Evolutionary conservation across 1,140 invertebrate species (phyloP), one percentile per base, ranked within the genome.

Genomic region (Drosophila athabasca): DNA sequence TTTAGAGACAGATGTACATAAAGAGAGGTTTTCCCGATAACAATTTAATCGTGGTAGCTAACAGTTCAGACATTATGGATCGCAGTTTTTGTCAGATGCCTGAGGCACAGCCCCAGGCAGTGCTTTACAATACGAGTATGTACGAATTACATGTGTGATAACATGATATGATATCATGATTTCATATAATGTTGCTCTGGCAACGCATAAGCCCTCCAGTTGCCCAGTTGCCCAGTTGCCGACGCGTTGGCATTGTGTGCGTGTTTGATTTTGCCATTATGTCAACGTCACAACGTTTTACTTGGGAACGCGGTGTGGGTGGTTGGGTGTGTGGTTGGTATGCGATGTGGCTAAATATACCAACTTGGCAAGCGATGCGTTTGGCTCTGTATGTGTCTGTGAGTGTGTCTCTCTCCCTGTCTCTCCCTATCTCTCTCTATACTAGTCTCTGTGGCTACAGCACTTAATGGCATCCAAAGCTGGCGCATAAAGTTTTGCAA

Each of bases 401-500:
- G 17, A 19, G 17, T 26, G 24, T 26, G 24, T 26, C 24, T 26
- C 24, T 5, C 24, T 4, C 24, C 24, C 9, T 3, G 31, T 13
- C 52, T n/a, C 64, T 39, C 17, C 17, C 17, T 1, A 0, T 19
- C 17, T 19, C 29, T 19, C 51, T 13, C n/a, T 19, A 8, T 52
- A 1, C 26, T 9, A 31, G 31, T 13, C 52, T n/a, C 52, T 39
- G 62, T 50, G 62, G 53, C 58, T 60, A 60, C 55, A 51, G 71
- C 76, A 64, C 66, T 62, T 85, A 80, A 80, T 76, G 81, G 62
- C 77, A 85, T 84, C 76, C 81, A 85, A 72, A 68, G 72, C 64
- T 68, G 52, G 48, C 71, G 44, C 51, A 53, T 49, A 72, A 85
- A 83, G 81, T 85, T 83, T 80, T 68, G 81, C 70, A 72, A 83